phyloP scores from a whole-genome alignment of 2,888 invertebrate genomes.

The Acronicta psi region DNA sequence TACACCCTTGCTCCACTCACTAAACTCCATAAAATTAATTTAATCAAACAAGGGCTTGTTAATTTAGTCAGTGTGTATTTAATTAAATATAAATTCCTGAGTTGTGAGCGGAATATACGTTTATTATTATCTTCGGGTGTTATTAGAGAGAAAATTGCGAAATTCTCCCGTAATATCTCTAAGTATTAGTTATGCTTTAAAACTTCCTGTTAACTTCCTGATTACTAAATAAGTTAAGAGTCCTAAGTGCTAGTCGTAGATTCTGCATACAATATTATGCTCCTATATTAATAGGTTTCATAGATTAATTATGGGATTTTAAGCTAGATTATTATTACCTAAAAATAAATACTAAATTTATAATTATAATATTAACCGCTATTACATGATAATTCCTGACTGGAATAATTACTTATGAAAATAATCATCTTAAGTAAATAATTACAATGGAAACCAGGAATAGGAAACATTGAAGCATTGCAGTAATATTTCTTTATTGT shows the following conservation, averaged over 20 bases:
- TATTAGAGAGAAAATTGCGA: constrained; percentile 12
- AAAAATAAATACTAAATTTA: no score
- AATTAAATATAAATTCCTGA: not conserved
- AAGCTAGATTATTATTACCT: no score
- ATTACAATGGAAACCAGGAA: no score
- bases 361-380: no score
- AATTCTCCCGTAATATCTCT: not conserved
- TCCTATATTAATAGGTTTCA: constrained; percentile 14
- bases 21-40: no score
- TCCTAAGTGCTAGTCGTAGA: not conserved
- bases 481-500: constrained; percentile 21
- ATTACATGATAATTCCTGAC: no score
- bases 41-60: no score
- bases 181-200: constrained; percentile 1
- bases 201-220: constrained; percentile 13
- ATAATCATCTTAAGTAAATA: no score
- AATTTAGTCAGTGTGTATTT: not conserved
- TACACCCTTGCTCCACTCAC: no score
- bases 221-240: constrained; percentile 2
- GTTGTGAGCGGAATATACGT: not conserved
- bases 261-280: no score
- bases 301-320: no score
- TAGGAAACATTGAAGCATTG: constrained; percentile 2
- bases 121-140: not conserved
- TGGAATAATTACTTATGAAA: no score